phyloP scores from a whole-genome alignment of 2,888 invertebrate species.

The Epistrophe grossulariae region DNA sequence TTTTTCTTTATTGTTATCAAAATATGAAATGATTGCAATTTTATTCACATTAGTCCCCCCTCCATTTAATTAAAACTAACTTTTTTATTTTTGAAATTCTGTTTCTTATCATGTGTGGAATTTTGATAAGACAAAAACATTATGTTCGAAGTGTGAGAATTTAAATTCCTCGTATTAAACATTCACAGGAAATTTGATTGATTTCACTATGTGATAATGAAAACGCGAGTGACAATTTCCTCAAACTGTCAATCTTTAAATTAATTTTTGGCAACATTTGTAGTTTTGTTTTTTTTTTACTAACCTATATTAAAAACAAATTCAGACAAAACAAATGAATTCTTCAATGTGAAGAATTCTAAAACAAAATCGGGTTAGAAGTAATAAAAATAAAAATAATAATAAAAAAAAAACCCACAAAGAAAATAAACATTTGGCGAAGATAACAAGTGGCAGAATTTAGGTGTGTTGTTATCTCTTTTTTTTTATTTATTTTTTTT shows the following conservation, averaged over 20 bases:
- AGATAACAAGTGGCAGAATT: slow-evolving; percentile 33
- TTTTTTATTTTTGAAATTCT: background rate
- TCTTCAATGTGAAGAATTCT: slow-evolving; percentile 32
- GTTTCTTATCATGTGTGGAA: background rate
- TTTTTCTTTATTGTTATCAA: slow-evolving; percentile 30
- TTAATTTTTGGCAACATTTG: background rate
- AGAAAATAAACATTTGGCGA: slow-evolving; percentile 18
- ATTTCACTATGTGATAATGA: background rate
- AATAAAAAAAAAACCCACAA: slow-evolving; percentile 12
- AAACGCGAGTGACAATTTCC: background rate
- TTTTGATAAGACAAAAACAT: background rate
- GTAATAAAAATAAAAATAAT: slow-evolving; percentile 28
- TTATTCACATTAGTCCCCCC: background rate
- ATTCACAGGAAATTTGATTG: slow-evolving; percentile 26
- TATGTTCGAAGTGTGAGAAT: background rate
- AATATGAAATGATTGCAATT: slow-evolving; percentile 27
- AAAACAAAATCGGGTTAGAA: slow-evolving; percentile 13
- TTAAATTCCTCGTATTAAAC: background rate
- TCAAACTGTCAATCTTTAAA: background rate
- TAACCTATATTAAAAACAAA: background rate
- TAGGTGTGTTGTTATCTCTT: slow-evolving; percentile 42
- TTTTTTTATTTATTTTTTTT: background rate
- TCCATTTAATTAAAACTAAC: slow-evolving; percentile 1
- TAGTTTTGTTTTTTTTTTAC: background rate
- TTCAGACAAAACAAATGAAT: slow-evolving; percentile 4